Conservation (phyloP, 92 coral and sea anemone species). For the Palythoa heliodiscus region DNA sequence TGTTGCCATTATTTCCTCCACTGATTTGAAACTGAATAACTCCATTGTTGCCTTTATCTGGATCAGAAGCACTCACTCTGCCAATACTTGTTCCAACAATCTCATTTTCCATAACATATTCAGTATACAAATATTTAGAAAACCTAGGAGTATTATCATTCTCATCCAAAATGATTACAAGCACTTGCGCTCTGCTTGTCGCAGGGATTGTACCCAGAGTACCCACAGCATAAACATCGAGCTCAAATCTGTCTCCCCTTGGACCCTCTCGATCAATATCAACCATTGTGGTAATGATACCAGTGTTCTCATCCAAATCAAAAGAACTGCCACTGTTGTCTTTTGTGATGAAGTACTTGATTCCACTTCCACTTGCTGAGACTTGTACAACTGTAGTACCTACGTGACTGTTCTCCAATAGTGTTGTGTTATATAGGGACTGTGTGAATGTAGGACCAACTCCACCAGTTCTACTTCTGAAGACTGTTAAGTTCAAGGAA, state of each 20-base stretch:
- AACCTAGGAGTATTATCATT: constrained; percentile 90
- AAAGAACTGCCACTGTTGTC: constrained; percentile 85
- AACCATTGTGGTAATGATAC: constrained; percentile 59
- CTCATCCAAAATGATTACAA: constrained; percentile 60
- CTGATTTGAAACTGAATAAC: constrained; percentile 54
- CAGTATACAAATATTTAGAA: constrained; percentile 48
- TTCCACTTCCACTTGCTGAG: constrained; percentile 59
- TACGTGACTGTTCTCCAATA: constrained; percentile 61
- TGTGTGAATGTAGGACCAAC: constrained; percentile 71
- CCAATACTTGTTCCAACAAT: constrained; percentile 54
- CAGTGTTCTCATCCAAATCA: constrained; percentile 63
- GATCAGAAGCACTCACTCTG: constrained; percentile 72
- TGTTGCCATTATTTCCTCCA: constrained; percentile 64
- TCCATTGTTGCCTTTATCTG: constrained; percentile 63
- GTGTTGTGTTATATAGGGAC: constrained; percentile 55
- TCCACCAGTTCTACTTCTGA: constrained; percentile 63
- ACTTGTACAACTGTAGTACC: constrained; percentile 73
- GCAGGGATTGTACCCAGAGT: constrained; percentile 48
- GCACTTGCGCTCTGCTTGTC: constrained; percentile 44
- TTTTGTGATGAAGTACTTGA: constrained; percentile 78
- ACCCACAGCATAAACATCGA: constrained; percentile 85
- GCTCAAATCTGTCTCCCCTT: constrained; percentile 51
- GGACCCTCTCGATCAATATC: constrained; percentile 80
- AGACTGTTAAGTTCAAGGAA: constrained; percentile 60
- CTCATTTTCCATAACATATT: constrained; percentile 61